phyloP scores from a whole-genome alignment of 2,888 invertebrate species.

The Ferrisia virgata region DNA sequence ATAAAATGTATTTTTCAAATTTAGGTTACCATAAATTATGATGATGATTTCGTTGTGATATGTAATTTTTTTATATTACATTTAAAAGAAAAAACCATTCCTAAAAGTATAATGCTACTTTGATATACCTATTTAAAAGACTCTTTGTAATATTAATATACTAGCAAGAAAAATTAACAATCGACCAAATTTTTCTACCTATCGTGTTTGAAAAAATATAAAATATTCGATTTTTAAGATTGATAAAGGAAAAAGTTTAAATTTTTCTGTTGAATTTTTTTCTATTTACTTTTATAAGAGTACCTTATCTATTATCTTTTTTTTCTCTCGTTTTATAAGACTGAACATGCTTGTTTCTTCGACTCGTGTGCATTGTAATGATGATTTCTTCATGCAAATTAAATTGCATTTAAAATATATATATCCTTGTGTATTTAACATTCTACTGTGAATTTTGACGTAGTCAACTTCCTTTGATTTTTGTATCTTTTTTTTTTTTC shows the following conservation, averaged over 20 bases:
- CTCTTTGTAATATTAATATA: not conserved
- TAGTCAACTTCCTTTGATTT: conserved; percentile 19
- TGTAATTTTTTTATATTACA: conserved; percentile 34
- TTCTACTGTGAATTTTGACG: conserved; percentile 30
- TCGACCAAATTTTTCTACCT: not conserved
- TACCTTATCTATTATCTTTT: not conserved
- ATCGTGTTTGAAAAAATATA: not conserved
- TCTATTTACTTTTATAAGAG: not conserved
- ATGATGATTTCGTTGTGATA: conserved; percentile 1
- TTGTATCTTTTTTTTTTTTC: not conserved
- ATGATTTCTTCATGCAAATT: conserved; percentile 24
- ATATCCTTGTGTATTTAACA: conserved; percentile 16
- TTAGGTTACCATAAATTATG: conserved; percentile 16
- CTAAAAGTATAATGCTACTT: not conserved
- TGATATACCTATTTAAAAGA: conserved; percentile 2
- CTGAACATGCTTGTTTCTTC: conserved; percentile 27
- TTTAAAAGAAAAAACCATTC: not conserved
- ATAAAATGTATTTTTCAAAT: conserved; percentile 21
- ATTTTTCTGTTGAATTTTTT: not conserved
- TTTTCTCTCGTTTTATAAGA: conserved; percentile 14
- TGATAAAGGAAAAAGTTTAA: conserved; percentile 12
- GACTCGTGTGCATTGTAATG: not conserved
- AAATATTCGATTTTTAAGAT: not conserved
- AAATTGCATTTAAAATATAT: conserved; percentile 31
- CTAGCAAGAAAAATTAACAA: not conserved